A percentile compares a stretch with the other conserved stretches of the same genome.
Evolutionary conservation across 64 coral and sea anemone species (phyloP).

Genomic region (Anthopleura sola): DNA sequence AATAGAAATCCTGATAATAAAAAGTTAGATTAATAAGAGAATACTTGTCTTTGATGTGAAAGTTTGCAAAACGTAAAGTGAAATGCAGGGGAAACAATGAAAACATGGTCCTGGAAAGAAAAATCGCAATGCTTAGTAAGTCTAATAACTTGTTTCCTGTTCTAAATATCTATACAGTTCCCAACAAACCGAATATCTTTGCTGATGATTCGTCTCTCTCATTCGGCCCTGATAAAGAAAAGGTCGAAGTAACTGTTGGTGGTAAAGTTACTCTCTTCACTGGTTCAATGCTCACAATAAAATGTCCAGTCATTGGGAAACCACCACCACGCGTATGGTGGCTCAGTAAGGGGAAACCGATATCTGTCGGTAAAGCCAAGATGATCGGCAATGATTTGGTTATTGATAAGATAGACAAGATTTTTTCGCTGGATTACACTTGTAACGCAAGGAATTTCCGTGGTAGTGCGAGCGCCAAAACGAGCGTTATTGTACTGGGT

Average conservation of each 20-base stretch:
- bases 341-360: constrained; percentile 40
- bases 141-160: too few species aligned
- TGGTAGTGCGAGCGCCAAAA: constrained; percentile 13
- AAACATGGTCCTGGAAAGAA: too few species aligned
- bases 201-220: constrained; percentile 10
- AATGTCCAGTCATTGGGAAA: constrained; percentile 54
- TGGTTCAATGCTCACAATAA: constrained; percentile 60
- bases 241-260: constrained; percentile 63
- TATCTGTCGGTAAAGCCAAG: constrained; percentile 63
- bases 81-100: too few species aligned
- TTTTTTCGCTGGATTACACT: constrained; percentile 51
- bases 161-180: neutral
- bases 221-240: constrained; percentile 59
- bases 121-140: too few species aligned
- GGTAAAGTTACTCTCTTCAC: constrained; percentile 52
- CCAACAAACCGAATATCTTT: constrained; percentile 35
- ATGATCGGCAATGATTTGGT: constrained; percentile 61
- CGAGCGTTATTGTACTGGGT: constrained; percentile 60
- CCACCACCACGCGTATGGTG: constrained; percentile 27
- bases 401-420: constrained; percentile 65
- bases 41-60: too few species aligned
- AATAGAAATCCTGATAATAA: too few species aligned
- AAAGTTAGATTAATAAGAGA: too few species aligned
- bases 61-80: too few species aligned
- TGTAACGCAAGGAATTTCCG: constrained; percentile 48